Evolutionary conservation across 1,140 invertebrate genomes (phyloP).

Genomic region (Popillia japonica): DNA sequence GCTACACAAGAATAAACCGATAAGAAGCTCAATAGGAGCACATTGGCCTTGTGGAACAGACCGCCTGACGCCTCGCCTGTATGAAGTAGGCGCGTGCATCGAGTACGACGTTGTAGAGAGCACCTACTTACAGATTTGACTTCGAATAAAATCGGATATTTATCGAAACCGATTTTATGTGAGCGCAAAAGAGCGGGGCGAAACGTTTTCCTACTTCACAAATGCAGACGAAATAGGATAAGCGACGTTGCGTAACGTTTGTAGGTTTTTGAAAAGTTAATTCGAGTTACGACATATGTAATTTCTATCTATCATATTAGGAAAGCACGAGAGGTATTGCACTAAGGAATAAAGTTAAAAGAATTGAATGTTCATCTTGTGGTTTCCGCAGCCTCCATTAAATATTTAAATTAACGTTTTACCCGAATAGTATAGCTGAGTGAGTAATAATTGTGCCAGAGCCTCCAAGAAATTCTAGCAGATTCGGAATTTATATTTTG

Average conservation of each 20-base stretch:
- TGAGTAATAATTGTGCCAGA: too few species aligned
- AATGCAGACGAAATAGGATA: conserved; percentile 1
- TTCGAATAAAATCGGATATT: conserved; percentile 29
- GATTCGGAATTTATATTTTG: too few species aligned
- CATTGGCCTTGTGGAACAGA: conserved; percentile 42
- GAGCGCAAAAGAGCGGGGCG: neutral
- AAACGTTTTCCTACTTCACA: neutral
- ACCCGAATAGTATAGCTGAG: too few species aligned
- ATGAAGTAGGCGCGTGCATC: conserved; percentile 26
- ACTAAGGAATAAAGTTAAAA: too few species aligned
- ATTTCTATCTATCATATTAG: neutral
- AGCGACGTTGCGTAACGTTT: neutral
- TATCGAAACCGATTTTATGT: conserved; percentile 10
- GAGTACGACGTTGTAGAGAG: conserved; percentile 17
- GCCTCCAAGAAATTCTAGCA: too few species aligned
- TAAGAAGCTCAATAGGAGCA: conserved; percentile 34
- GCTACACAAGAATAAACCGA: conserved; percentile 33
- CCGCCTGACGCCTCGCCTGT: conserved; percentile 46
- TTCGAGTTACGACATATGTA: neutral
- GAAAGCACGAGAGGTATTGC: too few species aligned
- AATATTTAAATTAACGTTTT: too few species aligned
- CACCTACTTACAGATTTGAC: conserved; percentile 28
- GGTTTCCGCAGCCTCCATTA: too few species aligned
- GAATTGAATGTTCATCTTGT: too few species aligned
- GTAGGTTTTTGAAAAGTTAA: neutral